Evolutionary conservation across 2,797 vertebrate genomes (phyloP), one percentile per base, ranked within the genome.

Genomic region (Iguana delicatissima): DNA sequence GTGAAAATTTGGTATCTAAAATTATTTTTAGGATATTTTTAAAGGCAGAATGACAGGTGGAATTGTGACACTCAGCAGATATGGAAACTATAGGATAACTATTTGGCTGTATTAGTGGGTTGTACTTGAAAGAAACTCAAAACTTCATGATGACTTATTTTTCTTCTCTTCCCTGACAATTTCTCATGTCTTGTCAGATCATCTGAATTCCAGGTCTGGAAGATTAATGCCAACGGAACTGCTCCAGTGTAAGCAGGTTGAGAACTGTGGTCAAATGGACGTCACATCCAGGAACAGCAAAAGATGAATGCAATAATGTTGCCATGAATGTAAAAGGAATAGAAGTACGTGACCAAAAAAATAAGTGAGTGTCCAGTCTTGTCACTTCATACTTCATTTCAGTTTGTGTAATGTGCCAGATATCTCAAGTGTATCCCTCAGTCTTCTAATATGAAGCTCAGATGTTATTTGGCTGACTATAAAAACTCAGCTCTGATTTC

Each of bases 141-240:
- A 74, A 38, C 69, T 38, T 22, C 67, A 38, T 76, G 76, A 24
- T 72, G 74, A 80, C 80, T 50, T 52, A 59, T 84, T 89, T 89
- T 42, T n/a, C 4, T 46, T 38, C 12, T 32, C 3, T 22, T 79
- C n/a, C n/a, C 62, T 2, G 10, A 81, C 24, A 74, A 85, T 8
- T 52, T 38, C 24, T n/a, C 22, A n/a, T 14, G 2, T 42, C 32
- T 85, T 22, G 32, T 80, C 38, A 72, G 20, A 72, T 32, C 20
- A 69, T 73, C 32, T 57, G 50, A 69, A 57, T 72, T 18, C 73
- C 73, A 55, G 42, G 29, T 84, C 35, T 42, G n/a, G 18, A 38
- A 76, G 29, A 80, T 52, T 35, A 35, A 67, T 88, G 55, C 38
- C 74, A 80, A 46, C 42, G 35, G 14, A 64, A n/a, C 18, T 80